Base-by-base conservation (phyloP, 2,888 invertebrate species). In the Sesia bembeciformis region DNA sequence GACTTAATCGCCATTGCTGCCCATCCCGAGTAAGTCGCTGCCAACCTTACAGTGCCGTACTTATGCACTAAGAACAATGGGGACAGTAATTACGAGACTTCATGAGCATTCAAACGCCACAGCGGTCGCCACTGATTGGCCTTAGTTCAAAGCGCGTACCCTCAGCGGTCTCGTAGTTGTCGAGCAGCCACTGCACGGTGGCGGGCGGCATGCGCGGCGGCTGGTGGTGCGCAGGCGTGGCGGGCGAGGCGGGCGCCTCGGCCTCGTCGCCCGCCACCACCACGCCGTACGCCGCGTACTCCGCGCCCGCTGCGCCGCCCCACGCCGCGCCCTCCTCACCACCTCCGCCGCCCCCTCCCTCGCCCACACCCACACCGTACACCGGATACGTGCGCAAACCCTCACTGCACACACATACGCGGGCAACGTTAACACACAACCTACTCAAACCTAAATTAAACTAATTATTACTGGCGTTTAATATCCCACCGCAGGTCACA, bases 141-240 rank as follows among this genome's bases (percentile, higher is more conserved):
- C 23, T 23, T 23, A 23, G 23, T 23, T 23, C 2, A 23, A 23
- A 23, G 23, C 42, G 6, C 49, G 23, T 8, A 87, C 87, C 88
- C 77, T 99, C 99, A 3, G 98, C 98, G 49, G 97, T 98, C 90
- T 99, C 99, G 83, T 99, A 99, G 91, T 99, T 98, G 80, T 98
- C 97, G 72, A 98, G 91, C 69, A 99, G 91, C 99, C 99, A 99
- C 83, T 96, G 95, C 74, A 89, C 98, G 86, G 98, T 98, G 81
- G 97, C 97, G 79, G 89, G 90, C 69, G 90, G 86, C 84, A 87
- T 90, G 72, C 90, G 86, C 60, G 83, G 66, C 57, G 64, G 76
- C 65, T 74, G 70, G 57, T 65, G 73, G 59, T 73, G 68, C 54
- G 67, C 65, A 51, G 66, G 54, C 54, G 38, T 54, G 82, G 56